A percentile compares a stretch with the other conserved stretches of the same genome.
Conservation (phyloP, 2,113 vertebrate genomes). For the Cepphus grylle region DNA sequence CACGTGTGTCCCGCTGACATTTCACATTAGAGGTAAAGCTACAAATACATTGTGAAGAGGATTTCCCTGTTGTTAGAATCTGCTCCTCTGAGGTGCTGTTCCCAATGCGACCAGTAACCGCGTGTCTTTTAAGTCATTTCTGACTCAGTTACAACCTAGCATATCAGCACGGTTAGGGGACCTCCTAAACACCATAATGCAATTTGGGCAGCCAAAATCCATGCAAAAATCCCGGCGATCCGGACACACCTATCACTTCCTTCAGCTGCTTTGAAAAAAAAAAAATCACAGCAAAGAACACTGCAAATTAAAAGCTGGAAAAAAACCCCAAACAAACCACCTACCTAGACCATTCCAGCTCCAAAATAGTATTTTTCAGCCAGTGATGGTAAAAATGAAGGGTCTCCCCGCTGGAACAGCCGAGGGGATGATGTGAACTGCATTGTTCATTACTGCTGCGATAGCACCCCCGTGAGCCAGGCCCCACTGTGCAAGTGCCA, state of each 20-base stretch:
- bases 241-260: neutral
- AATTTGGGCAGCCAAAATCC: neutral
- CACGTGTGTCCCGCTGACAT: accelerated
- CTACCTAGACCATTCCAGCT: neutral
- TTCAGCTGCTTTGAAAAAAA: neutral
- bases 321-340: no score
- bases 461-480: neutral
- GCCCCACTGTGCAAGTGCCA: neutral
- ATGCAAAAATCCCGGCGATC: neutral
- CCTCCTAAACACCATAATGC: neutral
- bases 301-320: neutral
- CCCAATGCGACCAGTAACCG: neutral
- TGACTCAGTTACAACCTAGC: neutral
- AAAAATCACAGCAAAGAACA: neutral
- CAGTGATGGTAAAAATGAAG: neutral
- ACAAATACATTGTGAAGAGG: neutral
- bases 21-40: neutral
- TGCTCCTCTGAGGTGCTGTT: neutral
- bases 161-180: accelerated
- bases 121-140: neutral
- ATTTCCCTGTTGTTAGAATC: neutral
- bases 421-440: neutral
- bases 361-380: neutral
- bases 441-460: accelerated
- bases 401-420: accelerated